A percentile compares a stretch with the other conserved stretches of the same genome.
phyloP scores from a whole-genome alignment of 1,140 invertebrate species.

The Drosophila aff. region DNA sequence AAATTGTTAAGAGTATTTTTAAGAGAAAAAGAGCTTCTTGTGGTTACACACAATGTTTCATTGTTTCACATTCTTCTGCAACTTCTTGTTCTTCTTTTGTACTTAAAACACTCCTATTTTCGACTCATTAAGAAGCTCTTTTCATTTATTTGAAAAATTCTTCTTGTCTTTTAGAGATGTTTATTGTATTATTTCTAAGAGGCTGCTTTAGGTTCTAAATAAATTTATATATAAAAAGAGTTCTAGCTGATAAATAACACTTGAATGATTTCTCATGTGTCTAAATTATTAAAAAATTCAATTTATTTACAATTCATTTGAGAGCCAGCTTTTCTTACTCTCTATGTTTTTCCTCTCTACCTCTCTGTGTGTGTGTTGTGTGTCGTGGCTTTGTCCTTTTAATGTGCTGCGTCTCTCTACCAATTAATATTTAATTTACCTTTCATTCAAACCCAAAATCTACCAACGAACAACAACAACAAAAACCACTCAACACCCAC shows the following conservation, averaged over 20 bases:
- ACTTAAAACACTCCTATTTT: neutral
- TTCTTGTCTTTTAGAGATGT: neutral
- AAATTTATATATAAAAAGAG: neutral
- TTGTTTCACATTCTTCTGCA: neutral
- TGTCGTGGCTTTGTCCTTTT: constrained; percentile 28
- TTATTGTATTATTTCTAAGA: neutral
- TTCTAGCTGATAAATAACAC: neutral
- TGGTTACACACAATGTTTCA: neutral
- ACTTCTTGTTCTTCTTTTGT: neutral
- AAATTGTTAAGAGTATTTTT: neutral
- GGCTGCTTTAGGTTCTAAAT: too few species aligned
- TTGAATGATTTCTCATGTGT: neutral
- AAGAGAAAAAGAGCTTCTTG: neutral
- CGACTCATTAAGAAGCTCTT: neutral
- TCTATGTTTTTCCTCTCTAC: constrained; percentile 3
- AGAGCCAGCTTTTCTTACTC: neutral
- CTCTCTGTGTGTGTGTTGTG: constrained; percentile 14
- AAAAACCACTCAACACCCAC: constrained; percentile 15
- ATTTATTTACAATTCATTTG: neutral
- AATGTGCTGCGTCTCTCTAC: constrained; percentile 42
- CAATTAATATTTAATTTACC: constrained; percentile 46
- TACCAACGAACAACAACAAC: constrained; percentile 23
- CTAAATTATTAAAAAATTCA: neutral
- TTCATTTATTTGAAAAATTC: neutral
- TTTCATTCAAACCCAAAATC: constrained; percentile 27